These are phyloP conservation scores for Furcula furcula DNA, from an alignment of 2,888 invertebrate species.

Conservation along the genomic window DNA sequence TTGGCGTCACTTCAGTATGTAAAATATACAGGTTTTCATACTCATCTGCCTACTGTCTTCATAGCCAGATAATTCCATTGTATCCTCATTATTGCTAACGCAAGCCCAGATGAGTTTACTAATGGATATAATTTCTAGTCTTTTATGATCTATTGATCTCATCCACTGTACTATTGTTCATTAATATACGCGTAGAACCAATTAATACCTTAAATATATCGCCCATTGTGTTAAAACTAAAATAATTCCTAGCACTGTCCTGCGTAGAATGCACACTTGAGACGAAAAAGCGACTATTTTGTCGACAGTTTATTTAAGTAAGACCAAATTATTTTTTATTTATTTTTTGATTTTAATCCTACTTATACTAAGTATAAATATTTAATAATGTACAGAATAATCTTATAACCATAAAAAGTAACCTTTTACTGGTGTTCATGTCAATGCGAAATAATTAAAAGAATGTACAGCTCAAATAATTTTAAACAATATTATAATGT, in stretches of 20 bases:
- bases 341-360: too few relatives aligned
- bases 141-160: slow-evolving; percentile 68
- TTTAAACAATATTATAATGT: too few relatives aligned
- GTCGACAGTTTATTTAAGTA: not conserved
- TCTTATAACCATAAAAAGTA: too few relatives aligned
- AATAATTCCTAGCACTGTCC: slow-evolving; percentile 46
- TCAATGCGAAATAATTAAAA: too few relatives aligned
- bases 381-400: too few relatives aligned
- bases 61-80: slow-evolving; percentile 30
- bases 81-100: slow-evolving; percentile 67
- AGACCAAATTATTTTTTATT: too few relatives aligned
- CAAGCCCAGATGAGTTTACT: slow-evolving; percentile 63
- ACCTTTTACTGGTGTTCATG: too few relatives aligned
- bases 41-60: not conserved
- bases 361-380: too few relatives aligned
- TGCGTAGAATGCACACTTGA: slow-evolving; percentile 12
- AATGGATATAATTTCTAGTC: slow-evolving; percentile 53
- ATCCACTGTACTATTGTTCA: slow-evolving; percentile 34
- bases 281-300: slow-evolving; percentile 1
- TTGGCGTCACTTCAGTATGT: too few relatives aligned
- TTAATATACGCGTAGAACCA: slow-evolving; percentile 32
- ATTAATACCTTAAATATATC: slow-evolving; percentile 34
- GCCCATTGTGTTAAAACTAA: slow-evolving; percentile 43
- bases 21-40: too few relatives aligned
- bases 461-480: too few relatives aligned